Conservation (phyloP, 37 sponge, comb jelly and placozoan species). For the Cladorhizidae sp. region DNA sequence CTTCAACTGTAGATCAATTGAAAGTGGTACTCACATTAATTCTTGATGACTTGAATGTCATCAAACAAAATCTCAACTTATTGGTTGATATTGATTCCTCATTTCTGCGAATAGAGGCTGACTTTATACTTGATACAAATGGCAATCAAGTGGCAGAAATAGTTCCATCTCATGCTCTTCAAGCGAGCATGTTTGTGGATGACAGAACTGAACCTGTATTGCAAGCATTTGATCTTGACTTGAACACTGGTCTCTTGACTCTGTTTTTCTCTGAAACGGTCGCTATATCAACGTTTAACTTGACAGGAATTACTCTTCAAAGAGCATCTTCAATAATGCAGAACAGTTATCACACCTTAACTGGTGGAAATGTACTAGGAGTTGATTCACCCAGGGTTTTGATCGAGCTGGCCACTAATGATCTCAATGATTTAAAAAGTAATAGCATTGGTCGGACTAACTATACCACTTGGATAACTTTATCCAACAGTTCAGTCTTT, state of each 20-base stretch:
- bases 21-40: conserved; percentile 56
- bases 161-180: conserved; percentile 27
- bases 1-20: conserved; percentile 46
- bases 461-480: conserved; percentile 51
- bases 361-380: conserved; percentile 18
- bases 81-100: conserved; percentile 47
- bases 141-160: conserved; percentile 63
- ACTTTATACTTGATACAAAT: conserved; percentile 69
- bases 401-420: conserved; percentile 52
- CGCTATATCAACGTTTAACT: conserved; percentile 55
- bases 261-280: conserved; percentile 93
- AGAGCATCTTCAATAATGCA: conserved; percentile 16
- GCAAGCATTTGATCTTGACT: conserved; percentile 66
- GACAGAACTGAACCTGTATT: conserved; percentile 68
- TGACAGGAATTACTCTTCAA: conserved; percentile 78
- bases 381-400: conserved; percentile 48
- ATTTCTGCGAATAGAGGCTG: conserved; percentile 41
- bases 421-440: conserved; percentile 83
- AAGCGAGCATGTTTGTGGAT: conserved; percentile 54
- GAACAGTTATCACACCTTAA: conserved; percentile 33
- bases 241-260: conserved; percentile 72
- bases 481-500: conserved; percentile 40
- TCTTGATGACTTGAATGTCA: conserved; percentile 73
- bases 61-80: conserved; percentile 67
- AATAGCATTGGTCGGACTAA: conserved; percentile 53